Evolutionary conservation across 2,113 vertebrate genomes (phyloP).

Genomic region (Loxodonta africana): DNA sequence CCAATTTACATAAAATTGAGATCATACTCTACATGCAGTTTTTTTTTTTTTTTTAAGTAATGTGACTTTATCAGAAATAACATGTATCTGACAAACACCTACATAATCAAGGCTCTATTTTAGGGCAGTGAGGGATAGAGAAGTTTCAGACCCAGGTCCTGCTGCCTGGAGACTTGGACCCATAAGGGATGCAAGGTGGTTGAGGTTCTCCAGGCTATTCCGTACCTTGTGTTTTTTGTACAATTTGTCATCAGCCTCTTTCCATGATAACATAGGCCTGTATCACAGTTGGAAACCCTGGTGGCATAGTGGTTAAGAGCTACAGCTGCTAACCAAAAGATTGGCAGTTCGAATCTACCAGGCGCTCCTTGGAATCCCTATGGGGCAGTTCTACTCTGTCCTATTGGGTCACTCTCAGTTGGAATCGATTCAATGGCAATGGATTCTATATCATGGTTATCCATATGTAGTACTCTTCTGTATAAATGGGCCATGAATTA

Average conservation of each 20-base stretch:
- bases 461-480: background rate
- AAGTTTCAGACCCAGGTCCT: background rate
- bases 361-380: too few relatives aligned
- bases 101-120: background rate
- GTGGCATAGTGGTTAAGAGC: too few relatives aligned
- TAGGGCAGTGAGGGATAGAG: background rate
- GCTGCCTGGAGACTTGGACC: background rate
- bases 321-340: too few relatives aligned
- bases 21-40: too few relatives aligned
- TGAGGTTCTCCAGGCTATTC: background rate
- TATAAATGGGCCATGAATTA: background rate
- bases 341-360: too few relatives aligned
- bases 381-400: too few relatives aligned
- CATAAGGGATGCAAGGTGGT: too few relatives aligned
- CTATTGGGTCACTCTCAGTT: too few relatives aligned
- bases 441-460: background rate
- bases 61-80: slow-evolving; percentile 43
- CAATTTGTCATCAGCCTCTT: background rate
- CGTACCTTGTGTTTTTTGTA: background rate
- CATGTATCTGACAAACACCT: background rate
- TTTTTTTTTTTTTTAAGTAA: background rate
- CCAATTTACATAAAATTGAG: background rate
- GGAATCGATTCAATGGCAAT: too few relatives aligned
- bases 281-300: background rate
- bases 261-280: background rate